phyloP scores from a whole-genome alignment of 1,140 invertebrate species.

The Drosophila oshimai region DNA sequence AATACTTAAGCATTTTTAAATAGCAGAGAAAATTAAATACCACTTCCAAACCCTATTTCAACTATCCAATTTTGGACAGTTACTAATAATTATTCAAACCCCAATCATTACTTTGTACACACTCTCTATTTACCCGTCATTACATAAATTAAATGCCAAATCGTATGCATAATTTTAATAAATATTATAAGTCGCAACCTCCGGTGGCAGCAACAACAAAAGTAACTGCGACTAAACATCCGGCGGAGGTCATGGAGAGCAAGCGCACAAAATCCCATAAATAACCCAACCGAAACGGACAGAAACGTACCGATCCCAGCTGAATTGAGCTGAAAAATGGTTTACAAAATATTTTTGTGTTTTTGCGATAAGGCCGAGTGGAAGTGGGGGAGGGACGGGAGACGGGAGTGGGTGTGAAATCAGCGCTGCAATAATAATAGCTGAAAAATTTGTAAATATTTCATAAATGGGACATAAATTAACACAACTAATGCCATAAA shows the following conservation, averaged over 20 bases:
- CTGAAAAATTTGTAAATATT: slow-evolving; percentile 78
- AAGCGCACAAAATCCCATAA: slow-evolving; percentile 50
- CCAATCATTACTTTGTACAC: background rate
- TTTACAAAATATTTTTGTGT: slow-evolving; percentile 49
- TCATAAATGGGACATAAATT: slow-evolving; percentile 78
- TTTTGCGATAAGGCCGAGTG: slow-evolving; percentile 45
- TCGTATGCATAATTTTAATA: slow-evolving; percentile 63
- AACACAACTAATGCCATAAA: slow-evolving; percentile 74
- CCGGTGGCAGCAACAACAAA: slow-evolving; percentile 17
- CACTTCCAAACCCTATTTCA: too few species aligned
- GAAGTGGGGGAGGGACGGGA: background rate
- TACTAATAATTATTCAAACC: slow-evolving; percentile 8
- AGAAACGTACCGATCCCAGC: slow-evolving; percentile 19
- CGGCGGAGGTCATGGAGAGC: slow-evolving; percentile 63
- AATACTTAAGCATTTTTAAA: too few species aligned
- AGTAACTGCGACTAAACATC: slow-evolving; percentile 73
- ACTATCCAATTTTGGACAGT: background rate
- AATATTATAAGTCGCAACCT: slow-evolving; percentile 30
- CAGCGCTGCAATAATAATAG: slow-evolving; percentile 50
- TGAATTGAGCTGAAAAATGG: slow-evolving; percentile 42
- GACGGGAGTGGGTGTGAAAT: slow-evolving; percentile 12
- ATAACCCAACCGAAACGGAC: slow-evolving; percentile 55
- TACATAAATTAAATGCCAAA: slow-evolving; percentile 55
- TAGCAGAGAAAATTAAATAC: too few species aligned
- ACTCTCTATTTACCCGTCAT: slow-evolving; percentile 14